Base-by-base conservation (phyloP, 2,797 vertebrate species). In the Myripristis murdjan region DNA sequence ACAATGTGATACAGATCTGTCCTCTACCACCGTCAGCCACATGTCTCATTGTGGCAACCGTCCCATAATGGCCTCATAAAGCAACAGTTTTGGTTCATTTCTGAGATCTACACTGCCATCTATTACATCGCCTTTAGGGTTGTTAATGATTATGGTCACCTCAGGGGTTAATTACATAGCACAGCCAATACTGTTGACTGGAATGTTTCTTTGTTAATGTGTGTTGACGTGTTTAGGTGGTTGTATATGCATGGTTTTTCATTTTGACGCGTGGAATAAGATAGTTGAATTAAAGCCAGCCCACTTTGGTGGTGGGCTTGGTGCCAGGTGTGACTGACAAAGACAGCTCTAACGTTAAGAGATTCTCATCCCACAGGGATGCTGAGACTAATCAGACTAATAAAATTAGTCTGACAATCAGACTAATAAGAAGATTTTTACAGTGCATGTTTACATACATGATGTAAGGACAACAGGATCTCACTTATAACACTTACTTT, bases 1-100 rank as follows among this genome's bases (percentile, higher is more conserved):
- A 94, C 93, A 93, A 87, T 66, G 48, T 63, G 94, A 95, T 95
- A 94, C 89, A 90, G 92, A 95, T 95, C 95, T 95, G 94, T 95
- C 95, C 93, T 94, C 90, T 91, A 89, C 85, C 89, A 91, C 91
- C 92, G 89, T 88, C 85, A 87, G 87, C 85, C 91, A 91, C 87
- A 82, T 75, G 77, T 87, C 83, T 85, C 81, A 67, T 82, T 77
- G 83, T 55, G 84, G 83, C 90, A 89, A 90, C 89, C 77, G 86
- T 84, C 67, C 77, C 83, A 82, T 94, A 94, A 95, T 89, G 88
- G 91, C 86, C 90, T 89, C 86, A 90, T 94, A 93, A 94, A 92
- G 85, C 85, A 90, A 84, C 88, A 77, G 75, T 81, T 93, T 89
- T 82, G 72, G 66, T 86, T 82, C 62, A 78, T 80, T 78, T 70